Evolutionary conservation across 2,888 invertebrate species (phyloP).

Genomic region (Xiphydria camelus): DNA sequence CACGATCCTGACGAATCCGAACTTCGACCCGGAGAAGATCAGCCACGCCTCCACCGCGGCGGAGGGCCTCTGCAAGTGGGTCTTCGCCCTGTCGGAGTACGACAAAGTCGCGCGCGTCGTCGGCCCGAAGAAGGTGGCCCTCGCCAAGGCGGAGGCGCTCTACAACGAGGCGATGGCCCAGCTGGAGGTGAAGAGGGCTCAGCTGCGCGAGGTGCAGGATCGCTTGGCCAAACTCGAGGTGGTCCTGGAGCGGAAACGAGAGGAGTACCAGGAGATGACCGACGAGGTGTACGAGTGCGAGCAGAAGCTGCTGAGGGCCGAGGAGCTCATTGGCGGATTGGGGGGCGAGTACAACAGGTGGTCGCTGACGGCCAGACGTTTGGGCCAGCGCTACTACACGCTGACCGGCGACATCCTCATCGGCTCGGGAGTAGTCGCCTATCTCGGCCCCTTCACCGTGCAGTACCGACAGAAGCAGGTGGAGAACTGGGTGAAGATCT

Average conservation of each 20-base stretch:
- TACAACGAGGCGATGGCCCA: slow-evolving; percentile 76
- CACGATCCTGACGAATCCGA: slow-evolving; percentile 80
- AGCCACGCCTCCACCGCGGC: slow-evolving; percentile 85
- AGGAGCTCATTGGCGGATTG: slow-evolving; percentile 87
- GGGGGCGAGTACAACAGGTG: slow-evolving; percentile 91
- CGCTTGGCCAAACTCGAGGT: slow-evolving; percentile 75
- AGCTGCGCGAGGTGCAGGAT: slow-evolving; percentile 69
- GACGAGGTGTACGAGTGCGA: slow-evolving; percentile 86
- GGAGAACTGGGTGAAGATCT: slow-evolving; percentile 72
- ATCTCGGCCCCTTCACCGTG: slow-evolving; percentile 86
- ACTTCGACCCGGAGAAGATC: slow-evolving; percentile 91
- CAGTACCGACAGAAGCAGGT: slow-evolving; percentile 73
- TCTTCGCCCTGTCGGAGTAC: slow-evolving; percentile 91
- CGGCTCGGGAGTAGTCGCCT: slow-evolving; percentile 86
- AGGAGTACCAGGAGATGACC: slow-evolving; percentile 73
- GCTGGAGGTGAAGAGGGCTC: slow-evolving; percentile 76
- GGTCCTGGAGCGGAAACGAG: slow-evolving; percentile 68
- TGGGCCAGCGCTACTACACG: slow-evolving; percentile 71
- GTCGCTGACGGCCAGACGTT: slow-evolving; percentile 74
- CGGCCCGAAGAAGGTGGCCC: slow-evolving; percentile 88
- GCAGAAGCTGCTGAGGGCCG: slow-evolving; percentile 84
- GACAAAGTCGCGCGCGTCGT: slow-evolving; percentile 90
- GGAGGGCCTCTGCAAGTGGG: slow-evolving; percentile 93
- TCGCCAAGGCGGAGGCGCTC: slow-evolving; percentile 83
- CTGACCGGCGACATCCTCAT: slow-evolving; percentile 85